These are phyloP conservation scores for Bedellia somnulentella DNA, from an alignment of 2,888 invertebrate genomes.

Conservation along the genomic window DNA sequence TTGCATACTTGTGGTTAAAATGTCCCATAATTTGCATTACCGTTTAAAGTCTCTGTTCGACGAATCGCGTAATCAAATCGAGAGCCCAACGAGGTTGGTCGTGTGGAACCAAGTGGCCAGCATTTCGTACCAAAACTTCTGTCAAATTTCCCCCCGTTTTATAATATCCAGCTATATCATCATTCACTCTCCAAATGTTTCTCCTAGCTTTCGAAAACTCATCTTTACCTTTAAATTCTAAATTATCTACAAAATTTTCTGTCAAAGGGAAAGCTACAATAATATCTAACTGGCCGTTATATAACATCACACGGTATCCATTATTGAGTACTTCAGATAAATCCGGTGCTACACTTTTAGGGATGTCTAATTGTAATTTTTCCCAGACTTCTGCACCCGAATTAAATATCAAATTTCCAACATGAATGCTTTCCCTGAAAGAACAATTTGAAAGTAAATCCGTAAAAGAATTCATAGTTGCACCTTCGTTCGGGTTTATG, in stretches of 20 bases:
- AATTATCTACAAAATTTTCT: slow-evolving; percentile 66
- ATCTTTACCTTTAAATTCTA: slow-evolving; percentile 65
- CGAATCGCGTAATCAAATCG: too few relatives aligned
- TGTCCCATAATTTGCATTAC: too few relatives aligned
- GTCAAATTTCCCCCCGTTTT: slow-evolving; percentile 71
- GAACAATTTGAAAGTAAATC: too few relatives aligned
- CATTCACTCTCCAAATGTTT: slow-evolving; percentile 66
- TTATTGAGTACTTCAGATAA: slow-evolving; percentile 40
- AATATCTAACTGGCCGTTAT: slow-evolving; percentile 69
- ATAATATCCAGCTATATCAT: slow-evolving; percentile 72
- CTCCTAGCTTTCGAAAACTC: slow-evolving; percentile 65
- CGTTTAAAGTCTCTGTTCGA: too few relatives aligned
- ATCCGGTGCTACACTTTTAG: slow-evolving; percentile 56
- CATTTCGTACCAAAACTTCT: slow-evolving; percentile 72
- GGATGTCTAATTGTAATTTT: slow-evolving; percentile 53
- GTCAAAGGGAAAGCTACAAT: slow-evolving; percentile 62
- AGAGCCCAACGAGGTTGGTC: too few relatives aligned
- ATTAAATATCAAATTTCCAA: too few relatives aligned
- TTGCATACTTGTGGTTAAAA: too few relatives aligned
- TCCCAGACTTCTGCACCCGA: slow-evolving; percentile 55
- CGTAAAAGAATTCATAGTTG: slow-evolving; percentile 42
- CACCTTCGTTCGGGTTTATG: slow-evolving; percentile 47
- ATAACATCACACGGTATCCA: slow-evolving; percentile 60
- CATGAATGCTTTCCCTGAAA: too few relatives aligned
- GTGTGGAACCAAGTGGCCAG: slow-evolving; percentile 73